phyloP scores from a whole-genome alignment of 2,113 vertebrate genomes.

The Mesitornis unicolor region DNA sequence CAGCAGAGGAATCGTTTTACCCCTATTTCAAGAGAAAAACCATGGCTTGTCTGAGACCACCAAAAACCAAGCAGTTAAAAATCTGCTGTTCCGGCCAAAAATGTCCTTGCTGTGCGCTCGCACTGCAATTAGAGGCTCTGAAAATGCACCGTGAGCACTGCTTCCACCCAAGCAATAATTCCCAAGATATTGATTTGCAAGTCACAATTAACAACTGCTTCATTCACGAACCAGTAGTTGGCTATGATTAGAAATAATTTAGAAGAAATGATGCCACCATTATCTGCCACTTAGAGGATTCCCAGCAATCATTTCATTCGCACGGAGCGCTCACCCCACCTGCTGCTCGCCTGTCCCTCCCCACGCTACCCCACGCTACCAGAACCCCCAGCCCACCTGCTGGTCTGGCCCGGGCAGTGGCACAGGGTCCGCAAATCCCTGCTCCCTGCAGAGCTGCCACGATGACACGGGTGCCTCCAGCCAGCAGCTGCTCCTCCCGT shows the following conservation, averaged over 20 bases:
- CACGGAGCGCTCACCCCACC: neutral
- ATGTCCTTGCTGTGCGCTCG: neutral
- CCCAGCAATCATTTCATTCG: neutral
- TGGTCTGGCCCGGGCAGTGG: no score
- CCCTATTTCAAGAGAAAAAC: neutral
- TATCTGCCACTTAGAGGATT: constrained; percentile 44
- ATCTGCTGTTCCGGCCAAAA: neutral
- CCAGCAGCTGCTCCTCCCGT: fast-evolving
- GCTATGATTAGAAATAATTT: constrained; percentile 61
- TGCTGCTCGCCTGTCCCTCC: neutral
- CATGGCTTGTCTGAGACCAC: neutral
- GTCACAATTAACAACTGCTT: constrained; percentile 52
- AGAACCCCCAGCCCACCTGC: no score
- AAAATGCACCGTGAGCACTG: neutral
- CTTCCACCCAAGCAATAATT: neutral
- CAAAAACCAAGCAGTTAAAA: neutral
- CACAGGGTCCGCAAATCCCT: no score
- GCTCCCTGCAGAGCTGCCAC: neutral
- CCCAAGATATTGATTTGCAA: constrained; percentile 35
- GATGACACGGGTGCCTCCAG: neutral
- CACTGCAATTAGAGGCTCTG: neutral
- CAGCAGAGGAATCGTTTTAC: neutral
- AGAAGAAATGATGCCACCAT: constrained; percentile 47
- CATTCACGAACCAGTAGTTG: constrained; percentile 27
- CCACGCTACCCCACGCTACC: no score